Evolutionary conservation across 2,797 vertebrate species (phyloP), one percentile per base, ranked within the genome.

Genomic region (Lophotriccus pileatus): DNA sequence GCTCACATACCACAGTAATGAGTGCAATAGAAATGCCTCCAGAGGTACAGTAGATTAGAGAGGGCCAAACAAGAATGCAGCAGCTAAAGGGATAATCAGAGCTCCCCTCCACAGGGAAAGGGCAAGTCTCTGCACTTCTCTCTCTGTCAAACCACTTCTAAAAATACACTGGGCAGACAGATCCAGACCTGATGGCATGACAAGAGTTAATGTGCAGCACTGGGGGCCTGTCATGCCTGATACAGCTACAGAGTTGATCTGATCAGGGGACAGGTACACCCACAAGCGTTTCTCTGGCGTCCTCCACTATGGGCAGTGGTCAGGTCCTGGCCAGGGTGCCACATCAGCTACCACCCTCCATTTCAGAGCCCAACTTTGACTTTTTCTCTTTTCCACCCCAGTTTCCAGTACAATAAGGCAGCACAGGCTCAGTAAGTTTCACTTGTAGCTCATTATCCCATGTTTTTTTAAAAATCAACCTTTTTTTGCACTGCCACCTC

Each of bases 21-120:
- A 90, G 90, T 2, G 2, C 75, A 72, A 49, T 14, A 94, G 63
- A 89, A 95, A 95, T 90, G 88, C 81, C 86, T 96, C 84, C 81
- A 93, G 94, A 94, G 86, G 92, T 90, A 80, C 90, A 90, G 84
- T 86, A 94, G 95, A 95, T 94, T 92, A 94, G 89, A 93, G 88
- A 80, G 55, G 89, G 92, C 49, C 84, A 95, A 94, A 92, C 67
- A 67, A 87, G 86, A 95, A 92, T 22, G 60, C 46, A 0, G 4
- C n/a, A 70, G 92, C 87, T 83, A 74, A 87, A 94, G 53, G 78
- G 93, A 87, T 92, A 94, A 95, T 89, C 92, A 80, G 81, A 89
- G 36, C 44, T 89, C 59, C 59, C 75, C 81, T 90, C 67, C 43
- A 74, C 25, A 46, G 46, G 72, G 60, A 90, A 95, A 92, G 74